These are phyloP conservation scores for Nysson spinosus DNA, from an alignment of 2,888 invertebrate genomes.

Conservation along the genomic window DNA sequence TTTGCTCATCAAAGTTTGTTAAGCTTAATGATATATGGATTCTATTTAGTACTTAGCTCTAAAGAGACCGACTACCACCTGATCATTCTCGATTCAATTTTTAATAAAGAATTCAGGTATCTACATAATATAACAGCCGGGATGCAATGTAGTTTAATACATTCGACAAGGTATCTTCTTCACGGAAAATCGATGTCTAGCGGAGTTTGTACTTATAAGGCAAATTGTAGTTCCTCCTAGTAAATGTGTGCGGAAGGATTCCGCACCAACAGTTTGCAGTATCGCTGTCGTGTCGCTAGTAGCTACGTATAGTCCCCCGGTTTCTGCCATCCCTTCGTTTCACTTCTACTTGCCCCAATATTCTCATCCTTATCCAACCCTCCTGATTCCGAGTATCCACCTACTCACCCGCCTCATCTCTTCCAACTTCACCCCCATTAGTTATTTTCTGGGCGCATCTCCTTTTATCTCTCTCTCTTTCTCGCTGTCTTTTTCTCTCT, in stretches of 20 bases:
- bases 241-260: not conserved
- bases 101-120: no score
- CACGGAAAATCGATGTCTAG: not conserved
- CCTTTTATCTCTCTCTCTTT: constrained; percentile 31
- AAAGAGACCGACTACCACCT: no score
- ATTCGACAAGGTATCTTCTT: not conserved
- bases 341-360: constrained; percentile 32
- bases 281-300: constrained; percentile 25
- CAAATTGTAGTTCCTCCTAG: not conserved
- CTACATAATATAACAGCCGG: no score
- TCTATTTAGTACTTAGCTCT: no score
- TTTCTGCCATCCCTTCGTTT: constrained; percentile 34
- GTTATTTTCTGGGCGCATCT: constrained; percentile 47
- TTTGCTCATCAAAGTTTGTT: no score
- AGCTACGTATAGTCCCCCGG: constrained; percentile 26
- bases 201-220: not conserved
- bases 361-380: constrained; percentile 37
- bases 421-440: constrained; percentile 41
- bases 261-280: constrained; percentile 33
- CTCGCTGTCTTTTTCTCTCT: no score
- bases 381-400: not conserved
- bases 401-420: constrained; percentile 26
- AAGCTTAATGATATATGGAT: no score
- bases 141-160: no score
- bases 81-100: no score